These are phyloP conservation scores for Caenorhabditis japonica DNA, from an alignment of 2,888 invertebrate species.

Conservation along the genomic window DNA sequence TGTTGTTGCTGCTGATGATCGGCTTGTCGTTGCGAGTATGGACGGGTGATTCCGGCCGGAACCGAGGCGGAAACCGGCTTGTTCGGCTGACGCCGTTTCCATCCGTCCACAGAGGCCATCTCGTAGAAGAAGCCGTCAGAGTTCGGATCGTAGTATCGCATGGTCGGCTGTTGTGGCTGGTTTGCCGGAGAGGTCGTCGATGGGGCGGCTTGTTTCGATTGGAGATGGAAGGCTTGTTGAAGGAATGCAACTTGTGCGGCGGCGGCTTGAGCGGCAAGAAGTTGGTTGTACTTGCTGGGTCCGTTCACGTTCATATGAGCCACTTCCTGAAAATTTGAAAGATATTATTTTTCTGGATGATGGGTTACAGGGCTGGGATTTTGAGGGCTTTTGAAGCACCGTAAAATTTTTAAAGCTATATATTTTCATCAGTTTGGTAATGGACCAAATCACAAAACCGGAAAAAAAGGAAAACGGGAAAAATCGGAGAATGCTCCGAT, in stretches of 20 bases:
- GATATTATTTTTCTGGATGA: no score
- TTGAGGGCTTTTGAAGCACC: not conserved
- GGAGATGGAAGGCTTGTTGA: slow-evolving; percentile 50
- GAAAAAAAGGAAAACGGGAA: no score
- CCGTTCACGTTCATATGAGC: slow-evolving; percentile 47
- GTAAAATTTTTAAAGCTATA: no score
- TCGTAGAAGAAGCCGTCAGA: slow-evolving; percentile 76
- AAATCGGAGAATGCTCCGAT: no score
- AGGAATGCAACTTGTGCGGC: slow-evolving; percentile 60
- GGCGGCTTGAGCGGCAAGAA: slow-evolving; percentile 47
- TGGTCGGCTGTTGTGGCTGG: slow-evolving; percentile 17
- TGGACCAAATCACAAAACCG: no score
- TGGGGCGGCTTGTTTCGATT: slow-evolving; percentile 13
- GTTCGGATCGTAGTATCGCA: slow-evolving; percentile 72
- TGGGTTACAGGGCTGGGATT: not conserved
- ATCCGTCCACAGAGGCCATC: slow-evolving; percentile 76
- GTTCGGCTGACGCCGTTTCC: slow-evolving; percentile 66
- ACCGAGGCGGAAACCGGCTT: slow-evolving; percentile 53
- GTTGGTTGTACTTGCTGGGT: slow-evolving; percentile 36
- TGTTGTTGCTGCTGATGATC: slow-evolving; percentile 5
- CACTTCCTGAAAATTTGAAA: slow-evolving; percentile 34
- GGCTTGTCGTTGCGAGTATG: slow-evolving; percentile 24
- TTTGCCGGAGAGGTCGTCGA: slow-evolving; percentile 3
- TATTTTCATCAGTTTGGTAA: no score
- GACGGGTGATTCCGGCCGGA: slow-evolving; percentile 39